A percentile compares a stretch with the other conserved stretches of the same genome.
phyloP scores from a whole-genome alignment of 2,113 vertebrate species.

The Silurus meridionalis region DNA sequence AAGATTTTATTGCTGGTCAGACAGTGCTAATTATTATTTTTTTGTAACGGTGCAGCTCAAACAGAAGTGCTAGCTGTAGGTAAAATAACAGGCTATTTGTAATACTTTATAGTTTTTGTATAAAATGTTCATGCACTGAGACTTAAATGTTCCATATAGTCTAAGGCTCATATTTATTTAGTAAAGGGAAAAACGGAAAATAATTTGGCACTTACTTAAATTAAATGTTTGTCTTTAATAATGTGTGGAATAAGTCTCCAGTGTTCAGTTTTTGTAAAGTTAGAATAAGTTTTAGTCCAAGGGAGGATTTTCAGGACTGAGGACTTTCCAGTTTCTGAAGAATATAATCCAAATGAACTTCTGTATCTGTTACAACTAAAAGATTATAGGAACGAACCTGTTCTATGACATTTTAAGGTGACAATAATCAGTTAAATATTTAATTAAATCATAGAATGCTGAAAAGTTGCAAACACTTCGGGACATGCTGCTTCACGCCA shows the following conservation, averaged over 20 bases:
- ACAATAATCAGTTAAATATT: not conserved
- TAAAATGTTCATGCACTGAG: too few relatives aligned
- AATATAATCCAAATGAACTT: too few relatives aligned
- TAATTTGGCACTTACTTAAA: too few relatives aligned
- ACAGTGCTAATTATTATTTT: not conserved
- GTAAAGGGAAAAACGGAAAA: not conserved
- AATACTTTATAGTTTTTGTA: not conserved
- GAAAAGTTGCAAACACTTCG: slow-evolving; percentile 1
- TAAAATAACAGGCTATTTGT: not conserved
- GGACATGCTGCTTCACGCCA: slow-evolving; percentile 25
- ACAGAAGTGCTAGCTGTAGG: not conserved
- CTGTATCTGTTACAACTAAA: not conserved
- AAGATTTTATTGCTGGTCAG: not conserved
- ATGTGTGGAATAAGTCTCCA: not conserved
- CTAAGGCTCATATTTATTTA: not conserved
- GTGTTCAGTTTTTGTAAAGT: not conserved
- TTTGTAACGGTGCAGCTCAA: not conserved
- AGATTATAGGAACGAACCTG: not conserved
- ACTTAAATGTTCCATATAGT: not conserved
- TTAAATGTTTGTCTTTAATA: too few relatives aligned
- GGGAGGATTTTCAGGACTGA: not conserved
- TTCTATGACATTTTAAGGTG: not conserved
- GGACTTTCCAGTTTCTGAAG: not conserved
- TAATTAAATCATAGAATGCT: not conserved
- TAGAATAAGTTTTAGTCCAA: not conserved